Base-by-base conservation (phyloP, 2,888 invertebrate species). In the Amitus sp. region DNA sequence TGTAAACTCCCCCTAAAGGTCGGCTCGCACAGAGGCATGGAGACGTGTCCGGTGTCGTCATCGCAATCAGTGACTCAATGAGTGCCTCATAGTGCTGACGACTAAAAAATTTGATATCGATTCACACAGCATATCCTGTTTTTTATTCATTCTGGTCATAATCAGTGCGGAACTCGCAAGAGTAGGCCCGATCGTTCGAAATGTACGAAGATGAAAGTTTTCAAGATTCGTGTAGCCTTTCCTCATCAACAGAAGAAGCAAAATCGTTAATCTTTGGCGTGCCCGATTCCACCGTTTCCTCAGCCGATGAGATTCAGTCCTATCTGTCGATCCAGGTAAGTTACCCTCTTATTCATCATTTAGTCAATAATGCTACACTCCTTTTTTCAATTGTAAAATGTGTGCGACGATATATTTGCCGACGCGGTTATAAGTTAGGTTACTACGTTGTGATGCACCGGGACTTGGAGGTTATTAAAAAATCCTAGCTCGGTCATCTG, bases 271-370 rank as follows among this genome's bases (percentile, higher is more conserved):
- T 88, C 77, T 87, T 87, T 82, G 84, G 83, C 81, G 83, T 83
- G 81, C 72, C 78, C 80, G 85, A 82, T 77, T 82, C 82, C 47
- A 78, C 82, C 39, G 76, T 82, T 42, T 70, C 85, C 77, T 84
- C 90, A 73, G 86, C 85, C 64, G 85, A 85, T 67, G 89, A 87
- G 85, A 90, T 90, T 78, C 85, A 85, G 77, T 85, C 86, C 76
- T 88, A 87, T 76, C 84, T 90, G 70, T 85, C 88, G 58, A 86
- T 90, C 66, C 86, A 90, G 87, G 90, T 90, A 84, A 39, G 70
- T 73, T 55, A 3, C 19, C 18, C 40, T 9, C 12, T 28, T n/a
- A n/a, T n/a, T n/a, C n/a, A n/a, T n/a, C n/a, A n/a, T n/a, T n/a
- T n/a, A n/a, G n/a, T 18, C 10, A 0, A 5, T 18, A 40, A 40